phyloP scores from a whole-genome alignment of 2,113 vertebrate species.

The Serinus canaria region DNA sequence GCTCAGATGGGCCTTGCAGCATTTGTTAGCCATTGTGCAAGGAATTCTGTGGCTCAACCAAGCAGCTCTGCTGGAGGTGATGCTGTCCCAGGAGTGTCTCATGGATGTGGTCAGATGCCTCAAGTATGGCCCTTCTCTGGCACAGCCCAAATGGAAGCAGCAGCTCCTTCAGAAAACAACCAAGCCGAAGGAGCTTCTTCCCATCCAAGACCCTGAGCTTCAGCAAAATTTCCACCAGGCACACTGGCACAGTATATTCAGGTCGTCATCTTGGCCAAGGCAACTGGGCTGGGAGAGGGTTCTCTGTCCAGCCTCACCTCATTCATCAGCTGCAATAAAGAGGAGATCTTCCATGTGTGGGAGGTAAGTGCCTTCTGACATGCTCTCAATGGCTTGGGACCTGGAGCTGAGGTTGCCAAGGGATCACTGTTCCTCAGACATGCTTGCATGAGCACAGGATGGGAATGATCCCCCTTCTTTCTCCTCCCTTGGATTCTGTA shows the following conservation, averaged over 20 bases:
- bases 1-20: constrained; percentile 91
- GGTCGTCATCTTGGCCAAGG: constrained; percentile 95
- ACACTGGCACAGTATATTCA: constrained; percentile 96
- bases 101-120: constrained; percentile 97
- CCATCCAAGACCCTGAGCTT: constrained; percentile 95
- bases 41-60: constrained; percentile 95
- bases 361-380: constrained; percentile 79
- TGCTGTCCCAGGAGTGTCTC: constrained; percentile 97
- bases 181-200: constrained; percentile 96
- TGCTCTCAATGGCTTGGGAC: neutral
- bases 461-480: neutral
- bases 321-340: constrained; percentile 98
- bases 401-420: neutral
- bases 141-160: constrained; percentile 88
- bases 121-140: constrained; percentile 90
- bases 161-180: constrained; percentile 95
- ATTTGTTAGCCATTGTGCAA: constrained; percentile 92
- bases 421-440: neutral
- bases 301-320: constrained; percentile 95
- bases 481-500: neutral
- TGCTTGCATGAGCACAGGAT: neutral
- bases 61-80: constrained; percentile 93
- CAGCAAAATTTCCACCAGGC: constrained; percentile 97
- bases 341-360: constrained; percentile 95
- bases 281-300: constrained; percentile 92